Evolutionary conservation across 1,140 invertebrate genomes (phyloP).

Genomic region (Drosophila mojavensis): DNA sequence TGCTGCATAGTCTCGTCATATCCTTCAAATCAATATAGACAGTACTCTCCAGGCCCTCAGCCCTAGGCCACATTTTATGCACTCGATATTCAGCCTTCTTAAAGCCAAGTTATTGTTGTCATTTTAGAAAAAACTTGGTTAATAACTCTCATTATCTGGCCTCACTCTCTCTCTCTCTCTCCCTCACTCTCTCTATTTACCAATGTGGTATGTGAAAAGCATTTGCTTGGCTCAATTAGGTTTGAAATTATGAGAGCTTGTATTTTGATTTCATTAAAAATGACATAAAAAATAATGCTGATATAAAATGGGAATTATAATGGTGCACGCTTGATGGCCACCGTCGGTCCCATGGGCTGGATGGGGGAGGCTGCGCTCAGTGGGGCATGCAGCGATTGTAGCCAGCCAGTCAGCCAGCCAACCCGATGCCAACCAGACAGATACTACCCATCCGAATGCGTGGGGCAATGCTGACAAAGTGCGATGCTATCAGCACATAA

Average conservation of each 20-base stretch:
- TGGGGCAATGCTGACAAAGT: slow-evolving; percentile 60
- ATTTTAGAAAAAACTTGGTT: too few relatives aligned
- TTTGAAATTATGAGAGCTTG: slow-evolving; percentile 15
- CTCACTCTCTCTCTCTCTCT: too few relatives aligned
- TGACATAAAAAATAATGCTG: slow-evolving; percentile 35
- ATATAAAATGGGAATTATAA: slow-evolving; percentile 22
- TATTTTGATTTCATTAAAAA: slow-evolving; percentile 48
- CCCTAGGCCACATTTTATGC: too few relatives aligned
- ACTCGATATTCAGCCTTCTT: too few relatives aligned
- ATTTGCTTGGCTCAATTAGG: slow-evolving; percentile 23
- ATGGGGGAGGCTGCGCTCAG: not conserved
- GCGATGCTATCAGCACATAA: slow-evolving; percentile 77
- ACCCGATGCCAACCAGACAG: slow-evolving; percentile 24
- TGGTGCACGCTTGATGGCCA: slow-evolving; percentile 14
- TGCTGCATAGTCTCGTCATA: too few relatives aligned
- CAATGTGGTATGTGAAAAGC: slow-evolving; percentile 7
- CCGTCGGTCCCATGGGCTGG: not conserved
- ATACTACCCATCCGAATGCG: slow-evolving; percentile 18
- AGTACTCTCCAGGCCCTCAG: too few relatives aligned
- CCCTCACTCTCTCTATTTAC: too few relatives aligned
- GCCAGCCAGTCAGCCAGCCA: not conserved
- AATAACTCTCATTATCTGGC: too few relatives aligned
- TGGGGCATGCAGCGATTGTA: not conserved
- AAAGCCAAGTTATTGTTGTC: too few relatives aligned
- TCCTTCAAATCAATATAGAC: too few relatives aligned